Conservation (phyloP, 2,888 invertebrate species). For the Syrista parreyssii region DNA sequence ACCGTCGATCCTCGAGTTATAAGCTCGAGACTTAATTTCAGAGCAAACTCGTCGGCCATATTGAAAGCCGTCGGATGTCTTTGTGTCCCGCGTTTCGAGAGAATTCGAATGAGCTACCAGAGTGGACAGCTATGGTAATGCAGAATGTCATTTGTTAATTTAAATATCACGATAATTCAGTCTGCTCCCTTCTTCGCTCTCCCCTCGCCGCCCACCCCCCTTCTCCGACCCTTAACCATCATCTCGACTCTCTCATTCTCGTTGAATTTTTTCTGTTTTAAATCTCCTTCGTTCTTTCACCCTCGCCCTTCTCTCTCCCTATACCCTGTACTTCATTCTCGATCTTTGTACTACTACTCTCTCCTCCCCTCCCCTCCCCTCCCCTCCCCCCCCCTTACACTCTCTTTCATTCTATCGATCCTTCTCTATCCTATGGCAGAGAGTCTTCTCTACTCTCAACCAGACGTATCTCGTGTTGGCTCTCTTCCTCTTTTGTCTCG, state of each 20-base stretch:
- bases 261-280: background rate
- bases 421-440: background rate
- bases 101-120: constrained; percentile 48
- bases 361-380: constrained; percentile 23
- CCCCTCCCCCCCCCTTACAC: too few relatives aligned
- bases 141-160: constrained; percentile 62
- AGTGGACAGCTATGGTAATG: constrained; percentile 57
- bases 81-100: constrained; percentile 19
- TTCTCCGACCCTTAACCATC: too few relatives aligned
- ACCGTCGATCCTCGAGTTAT: background rate
- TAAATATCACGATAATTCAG: constrained; percentile 62
- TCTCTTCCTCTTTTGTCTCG: constrained; percentile 23
- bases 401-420: background rate
- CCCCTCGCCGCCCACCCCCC: too few relatives aligned
- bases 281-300: constrained; percentile 16
- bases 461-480: background rate
- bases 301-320: constrained; percentile 22
- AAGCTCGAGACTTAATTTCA: background rate
- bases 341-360: constrained; percentile 17
- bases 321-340: constrained; percentile 22
- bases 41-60: background rate
- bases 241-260: background rate
- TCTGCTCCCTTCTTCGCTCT: constrained; percentile 30
- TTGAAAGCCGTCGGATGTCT: background rate
- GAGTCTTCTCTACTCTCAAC: constrained; percentile 5